phyloP scores from a whole-genome alignment of 2,888 invertebrate species.

The Zhuqinia jingwanae region DNA sequence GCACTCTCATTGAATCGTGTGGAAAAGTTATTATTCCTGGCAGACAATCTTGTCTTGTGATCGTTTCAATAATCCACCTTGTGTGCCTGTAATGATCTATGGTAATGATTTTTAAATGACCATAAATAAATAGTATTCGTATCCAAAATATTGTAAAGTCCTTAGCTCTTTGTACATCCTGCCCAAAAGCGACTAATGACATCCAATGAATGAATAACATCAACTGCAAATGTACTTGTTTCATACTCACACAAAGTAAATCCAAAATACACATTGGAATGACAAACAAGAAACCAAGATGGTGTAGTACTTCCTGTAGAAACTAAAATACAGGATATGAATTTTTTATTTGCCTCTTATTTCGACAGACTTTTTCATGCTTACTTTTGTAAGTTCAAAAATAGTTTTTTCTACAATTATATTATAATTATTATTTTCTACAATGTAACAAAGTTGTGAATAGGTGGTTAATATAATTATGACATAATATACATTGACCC shows the following conservation, averaged over 20 bases:
- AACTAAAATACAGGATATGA: neutral
- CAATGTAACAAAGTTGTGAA: conserved; percentile 33
- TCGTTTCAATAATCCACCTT: too few relatives aligned
- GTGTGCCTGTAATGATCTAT: too few relatives aligned
- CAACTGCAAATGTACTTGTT: too few relatives aligned
- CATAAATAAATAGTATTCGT: neutral
- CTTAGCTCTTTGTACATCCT: too few relatives aligned
- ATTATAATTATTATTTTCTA: conserved; percentile 22
- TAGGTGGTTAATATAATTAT: conserved; percentile 17
- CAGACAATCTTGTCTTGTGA: too few relatives aligned
- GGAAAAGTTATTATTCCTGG: too few relatives aligned
- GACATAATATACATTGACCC: neutral
- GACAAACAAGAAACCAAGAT: too few relatives aligned
- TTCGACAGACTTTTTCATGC: conserved; percentile 6
- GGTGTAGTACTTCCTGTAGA: neutral
- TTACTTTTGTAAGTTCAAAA: conserved; percentile 57
- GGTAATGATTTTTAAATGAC: neutral
- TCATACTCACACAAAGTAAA: neutral
- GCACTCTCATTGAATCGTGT: too few relatives aligned
- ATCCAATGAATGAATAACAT: too few relatives aligned
- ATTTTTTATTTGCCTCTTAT: conserved; percentile 32
- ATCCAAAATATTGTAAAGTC: too few relatives aligned
- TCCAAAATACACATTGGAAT: neutral
- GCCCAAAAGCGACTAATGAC: neutral
- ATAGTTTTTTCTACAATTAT: conserved; percentile 53